Percentiles rank a stretch among this genome's conserved stretches.
phyloP scores from a whole-genome alignment of 2,113 vertebrate species.

The Tychaedon coryphoeus region DNA sequence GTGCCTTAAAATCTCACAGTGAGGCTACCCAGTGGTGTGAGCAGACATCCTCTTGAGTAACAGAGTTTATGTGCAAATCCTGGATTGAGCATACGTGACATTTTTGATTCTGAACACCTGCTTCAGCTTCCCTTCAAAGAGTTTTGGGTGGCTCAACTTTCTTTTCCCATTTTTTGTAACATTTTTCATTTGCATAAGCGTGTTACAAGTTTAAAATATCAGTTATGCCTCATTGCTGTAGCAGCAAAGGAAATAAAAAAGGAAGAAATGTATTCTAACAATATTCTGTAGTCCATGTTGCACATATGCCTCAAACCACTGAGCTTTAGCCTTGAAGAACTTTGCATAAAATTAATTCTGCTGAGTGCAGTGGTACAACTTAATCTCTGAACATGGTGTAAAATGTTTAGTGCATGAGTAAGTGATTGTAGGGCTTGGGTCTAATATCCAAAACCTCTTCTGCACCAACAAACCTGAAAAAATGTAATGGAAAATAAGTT shows the following conservation, averaged over 20 bases:
- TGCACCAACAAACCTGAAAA: not conserved
- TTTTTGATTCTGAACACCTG: conserved; percentile 20
- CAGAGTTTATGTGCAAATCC: not conserved
- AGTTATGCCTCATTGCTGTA: not conserved
- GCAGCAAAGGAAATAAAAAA: not conserved
- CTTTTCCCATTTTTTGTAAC: not conserved
- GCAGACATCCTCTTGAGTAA: not conserved
- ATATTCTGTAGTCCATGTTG: not conserved
- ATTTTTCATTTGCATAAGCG: not conserved
- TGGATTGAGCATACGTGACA: rapidly evolving
- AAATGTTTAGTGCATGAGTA: not conserved
- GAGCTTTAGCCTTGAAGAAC: not conserved
- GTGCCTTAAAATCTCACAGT: not conserved
- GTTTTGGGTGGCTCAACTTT: not conserved
- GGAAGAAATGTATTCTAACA: not conserved
- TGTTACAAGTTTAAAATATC: not conserved
- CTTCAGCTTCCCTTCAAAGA: not conserved
- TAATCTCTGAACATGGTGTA: not conserved
- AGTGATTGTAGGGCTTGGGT: not conserved
- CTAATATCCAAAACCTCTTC: not conserved
- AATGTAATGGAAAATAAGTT: not conserved
- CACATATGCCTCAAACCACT: not conserved
- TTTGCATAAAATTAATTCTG: not conserved
- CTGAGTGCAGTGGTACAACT: not conserved
- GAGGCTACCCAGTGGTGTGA: not conserved